Percentiles rank a stretch among this genome's conserved stretches.
Evolutionary conservation across 2,113 vertebrate genomes (phyloP).

Genomic region (Rhodinocichla rosea): DNA sequence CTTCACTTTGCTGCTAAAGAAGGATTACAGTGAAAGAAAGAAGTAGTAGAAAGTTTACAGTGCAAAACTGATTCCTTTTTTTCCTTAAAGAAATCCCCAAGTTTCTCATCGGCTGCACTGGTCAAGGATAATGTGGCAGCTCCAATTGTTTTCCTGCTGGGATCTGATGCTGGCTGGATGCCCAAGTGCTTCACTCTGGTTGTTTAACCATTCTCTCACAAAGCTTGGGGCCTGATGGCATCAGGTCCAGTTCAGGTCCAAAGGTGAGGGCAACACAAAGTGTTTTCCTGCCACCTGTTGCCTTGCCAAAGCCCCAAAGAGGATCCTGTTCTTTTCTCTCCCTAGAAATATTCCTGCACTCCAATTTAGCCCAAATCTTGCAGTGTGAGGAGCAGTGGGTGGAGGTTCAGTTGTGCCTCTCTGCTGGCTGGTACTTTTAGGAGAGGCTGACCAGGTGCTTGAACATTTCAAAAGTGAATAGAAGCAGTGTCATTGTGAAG

Average conservation of each 20-base stretch:
- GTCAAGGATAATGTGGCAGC: background rate
- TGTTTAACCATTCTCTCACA: background rate
- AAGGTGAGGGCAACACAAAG: background rate
- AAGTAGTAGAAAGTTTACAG: background rate
- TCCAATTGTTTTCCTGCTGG: background rate
- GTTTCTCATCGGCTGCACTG: background rate
- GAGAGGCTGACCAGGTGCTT: background rate
- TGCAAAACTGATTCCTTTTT: background rate
- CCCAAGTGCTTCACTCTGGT: background rate
- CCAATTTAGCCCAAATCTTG: background rate
- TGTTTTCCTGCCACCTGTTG: background rate
- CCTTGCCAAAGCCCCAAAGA: background rate
- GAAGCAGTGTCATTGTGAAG: background rate
- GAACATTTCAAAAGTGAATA: background rate
- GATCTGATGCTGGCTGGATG: background rate
- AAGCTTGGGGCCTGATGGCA: background rate
- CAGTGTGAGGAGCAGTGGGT: background rate
- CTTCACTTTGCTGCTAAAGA: background rate
- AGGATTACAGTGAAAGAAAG: too few relatives aligned
- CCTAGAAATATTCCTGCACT: background rate
- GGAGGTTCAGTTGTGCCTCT: background rate
- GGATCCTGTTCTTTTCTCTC: background rate
- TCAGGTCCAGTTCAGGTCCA: background rate
- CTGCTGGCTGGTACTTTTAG: background rate
- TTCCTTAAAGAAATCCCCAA: background rate